Base-by-base conservation (phyloP, 2,888 invertebrate species). In the Sympetrum striolatum region DNA sequence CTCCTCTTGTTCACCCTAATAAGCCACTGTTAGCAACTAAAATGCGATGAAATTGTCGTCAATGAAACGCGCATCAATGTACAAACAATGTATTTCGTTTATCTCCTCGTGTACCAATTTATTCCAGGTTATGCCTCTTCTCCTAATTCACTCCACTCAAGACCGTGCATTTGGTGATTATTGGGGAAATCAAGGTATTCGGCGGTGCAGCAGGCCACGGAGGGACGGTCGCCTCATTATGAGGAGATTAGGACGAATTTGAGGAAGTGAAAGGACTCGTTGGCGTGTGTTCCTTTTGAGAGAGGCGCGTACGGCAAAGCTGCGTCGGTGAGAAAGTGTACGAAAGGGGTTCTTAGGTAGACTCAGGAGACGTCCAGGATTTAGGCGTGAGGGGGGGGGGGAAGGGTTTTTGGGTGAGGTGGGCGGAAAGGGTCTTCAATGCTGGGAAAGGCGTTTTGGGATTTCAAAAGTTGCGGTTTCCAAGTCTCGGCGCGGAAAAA, bases 171-270 rank as follows among this genome's bases (percentile, higher is more conserved):
- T 0, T 3, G 10, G 73, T 31, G 31, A 73, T 73, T 73, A 73
- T 31, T 12, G 25, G 25, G 73, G 18, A 31, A 73, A 31, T 73
- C 25, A 31, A 18, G 12, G 73, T 22, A 25, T 25, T 73, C 31
- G 2, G 31, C 0, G 15, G 73, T 73, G 25, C 73, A 31, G 73
- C 73, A 25, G 73, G 31, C 3, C 15, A 44, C 18, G 14, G 80
- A 39, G 80, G 80, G 18, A 80, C 58, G 37, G 86, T 31, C 58
- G 35, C 82, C 82, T 82, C 86, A 86, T 86, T 86, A 86, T 86
- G 86, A 86, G 64, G 86, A 86, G 86, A 86, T 86, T 86, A 86
- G 86, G 60, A 37, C 37, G 86, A 86, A 86, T 86, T 86, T 60
- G 86, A 31, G 60, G 86, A 86, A 22, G 86, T 86, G 86, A 86